Conservation (phyloP, 2,113 vertebrate genomes). For the Melanerpes aurifrons region DNA sequence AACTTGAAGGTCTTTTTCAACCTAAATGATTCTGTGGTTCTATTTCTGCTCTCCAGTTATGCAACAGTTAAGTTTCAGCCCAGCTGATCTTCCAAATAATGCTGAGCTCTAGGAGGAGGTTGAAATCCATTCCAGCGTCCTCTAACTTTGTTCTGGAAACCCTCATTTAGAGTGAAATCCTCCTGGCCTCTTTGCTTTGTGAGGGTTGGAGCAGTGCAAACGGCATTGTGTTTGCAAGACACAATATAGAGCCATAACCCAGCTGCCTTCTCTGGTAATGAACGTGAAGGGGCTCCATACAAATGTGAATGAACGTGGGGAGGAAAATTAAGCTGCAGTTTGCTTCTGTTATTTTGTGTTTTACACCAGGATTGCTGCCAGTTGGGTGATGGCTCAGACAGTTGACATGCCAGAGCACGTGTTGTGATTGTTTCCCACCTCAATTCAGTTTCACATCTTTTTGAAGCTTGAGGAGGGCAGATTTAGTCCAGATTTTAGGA, state of each 20-base stretch:
- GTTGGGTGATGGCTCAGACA: slow-evolving; percentile 4
- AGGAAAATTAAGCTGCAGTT: slow-evolving; percentile 25
- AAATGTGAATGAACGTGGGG: neutral
- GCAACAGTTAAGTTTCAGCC: neutral
- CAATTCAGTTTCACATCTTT: neutral
- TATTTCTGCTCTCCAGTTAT: neutral
- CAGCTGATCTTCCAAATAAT: neutral
- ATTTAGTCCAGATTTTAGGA: no score
- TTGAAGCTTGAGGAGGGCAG: neutral
- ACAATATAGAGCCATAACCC: slow-evolving; percentile 22
- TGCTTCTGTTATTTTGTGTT: neutral
- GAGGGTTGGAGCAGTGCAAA: neutral
- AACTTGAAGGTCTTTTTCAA: no score
- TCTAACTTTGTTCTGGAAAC: neutral
- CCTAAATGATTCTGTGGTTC: no score
- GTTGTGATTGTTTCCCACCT: neutral
- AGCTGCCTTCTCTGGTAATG: neutral
- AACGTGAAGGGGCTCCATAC: neutral
- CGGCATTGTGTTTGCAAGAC: neutral
- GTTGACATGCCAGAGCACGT: neutral
- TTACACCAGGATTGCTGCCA: slow-evolving; percentile 10
- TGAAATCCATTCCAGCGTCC: neutral
- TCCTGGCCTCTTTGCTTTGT: neutral
- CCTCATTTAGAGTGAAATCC: neutral
- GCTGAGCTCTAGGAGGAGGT: neutral